Evolutionary conservation across 2,888 invertebrate genomes (phyloP), one percentile per base, ranked within the genome.

Genomic region (Ormyrus thymus): DNA sequence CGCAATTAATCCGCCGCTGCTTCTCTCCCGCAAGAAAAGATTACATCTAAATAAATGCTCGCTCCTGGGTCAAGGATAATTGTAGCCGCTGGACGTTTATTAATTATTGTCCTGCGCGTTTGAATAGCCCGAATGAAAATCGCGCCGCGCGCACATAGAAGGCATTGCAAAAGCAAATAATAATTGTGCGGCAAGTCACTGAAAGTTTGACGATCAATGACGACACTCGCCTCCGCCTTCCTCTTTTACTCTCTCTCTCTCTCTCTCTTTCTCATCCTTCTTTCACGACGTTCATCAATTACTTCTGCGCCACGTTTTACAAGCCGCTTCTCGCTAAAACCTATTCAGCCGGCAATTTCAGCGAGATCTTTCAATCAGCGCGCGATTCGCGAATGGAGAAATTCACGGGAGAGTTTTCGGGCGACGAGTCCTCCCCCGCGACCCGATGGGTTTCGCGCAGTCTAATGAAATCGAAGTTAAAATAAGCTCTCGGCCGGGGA

Each of bases 301-400:
- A 48, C 58, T 61, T 58, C 59, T 45, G 29, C n/a, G 55, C 56
- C 56, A n/a, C 13, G 7, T 45, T 56, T 68, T 15, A 48, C 46
- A 71, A 8, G n/a, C 69, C 73, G 55, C 29, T n/a, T 8, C 29
- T 9, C 8, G 1, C 15, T 8, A 7, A 8, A 29, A 29, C 29
- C 29, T 29, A 65, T n/a, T 56, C 55, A 7, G 29, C 29, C 29
- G 29, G 29, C 29, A 29, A 29, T 29, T 29, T 29, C 11, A 8
- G 55, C 56, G 11, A 45, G 56, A 68, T 56, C 45, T 68, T 68
- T 29, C 68, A 68, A 68, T 68, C 56, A 68, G 29, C 29, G 29
- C 29, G 29, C 29, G 0, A 29, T 6, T 15, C 5, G 5, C n/a
- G 15, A 43, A 56, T n/a, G 45, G n/a, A 3, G 8, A 45, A 68